These are phyloP conservation scores for Paratrypauchen microcephalus DNA, from an alignment of 2,797 vertebrate genomes.

Conservation along the genomic window DNA sequence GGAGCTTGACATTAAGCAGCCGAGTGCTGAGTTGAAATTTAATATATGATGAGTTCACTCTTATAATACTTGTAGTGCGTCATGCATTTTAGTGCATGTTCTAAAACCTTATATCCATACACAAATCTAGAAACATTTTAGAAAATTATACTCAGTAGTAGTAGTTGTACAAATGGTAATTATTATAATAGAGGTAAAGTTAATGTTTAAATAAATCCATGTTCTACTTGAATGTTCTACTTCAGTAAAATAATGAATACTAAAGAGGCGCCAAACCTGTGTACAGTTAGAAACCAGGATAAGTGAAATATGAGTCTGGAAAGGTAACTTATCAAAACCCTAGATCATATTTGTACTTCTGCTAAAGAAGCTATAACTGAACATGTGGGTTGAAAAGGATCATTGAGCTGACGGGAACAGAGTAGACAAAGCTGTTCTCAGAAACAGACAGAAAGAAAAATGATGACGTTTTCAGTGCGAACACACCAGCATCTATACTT, in stretches of 20 bases:
- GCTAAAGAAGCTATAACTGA: neutral
- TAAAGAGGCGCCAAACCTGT: neutral
- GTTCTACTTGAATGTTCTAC: no score
- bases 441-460: conserved; percentile 18
- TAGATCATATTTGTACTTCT: neutral
- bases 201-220: no score
- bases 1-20: conserved; percentile 43
- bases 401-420: conserved; percentile 16
- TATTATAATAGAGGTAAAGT: no score
- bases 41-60: neutral
- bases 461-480: conserved; percentile 7
- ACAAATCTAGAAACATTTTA: neutral
- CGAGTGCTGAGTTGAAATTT: conserved; percentile 28
- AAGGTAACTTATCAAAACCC: neutral
- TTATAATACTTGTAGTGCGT: neutral
- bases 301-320: neutral
- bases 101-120: neutral
- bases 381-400: conserved; percentile 28
- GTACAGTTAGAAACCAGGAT: neutral
- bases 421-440: conserved; percentile 11
- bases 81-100: neutral
- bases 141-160: neutral
- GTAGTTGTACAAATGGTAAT: neutral
- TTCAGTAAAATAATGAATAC: neutral
- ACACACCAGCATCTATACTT: conserved; percentile 3